Percentiles rank a stretch among this genome's conserved stretches.
These are phyloP conservation scores for Holacanthus passer DNA, from an alignment of 2,113 vertebrate species.

Conservation along the genomic window DNA sequence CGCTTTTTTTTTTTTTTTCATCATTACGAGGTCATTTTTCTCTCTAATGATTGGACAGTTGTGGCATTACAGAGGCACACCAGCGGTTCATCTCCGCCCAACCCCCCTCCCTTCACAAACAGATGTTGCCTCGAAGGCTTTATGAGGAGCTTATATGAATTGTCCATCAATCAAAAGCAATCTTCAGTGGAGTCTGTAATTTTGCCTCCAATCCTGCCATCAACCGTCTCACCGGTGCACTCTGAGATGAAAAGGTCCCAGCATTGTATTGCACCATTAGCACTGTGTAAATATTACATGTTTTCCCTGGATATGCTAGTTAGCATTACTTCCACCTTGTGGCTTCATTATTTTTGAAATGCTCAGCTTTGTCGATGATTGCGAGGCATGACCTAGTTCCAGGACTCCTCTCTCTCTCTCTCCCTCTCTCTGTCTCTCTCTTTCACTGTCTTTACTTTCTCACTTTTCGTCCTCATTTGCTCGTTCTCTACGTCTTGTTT, in stretches of 20 bases:
- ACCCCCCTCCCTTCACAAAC: constrained; percentile 60
- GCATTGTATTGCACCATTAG: constrained; percentile 74
- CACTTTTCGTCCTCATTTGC: constrained; percentile 56
- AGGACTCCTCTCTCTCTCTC: constrained; percentile 40
- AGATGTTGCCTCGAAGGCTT: constrained; percentile 74
- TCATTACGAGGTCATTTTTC: constrained; percentile 55
- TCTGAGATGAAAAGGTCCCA: constrained; percentile 63
- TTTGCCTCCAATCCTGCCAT: constrained; percentile 60
- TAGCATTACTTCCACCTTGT: constrained; percentile 83
- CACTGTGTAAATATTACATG: constrained; percentile 81
- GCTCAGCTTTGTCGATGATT: constrained; percentile 77
- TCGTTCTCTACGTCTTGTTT: constrained; percentile 40
- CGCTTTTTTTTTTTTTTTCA: constrained; percentile 16
- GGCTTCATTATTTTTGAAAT: constrained; percentile 84
- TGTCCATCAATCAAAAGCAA: constrained; percentile 76
- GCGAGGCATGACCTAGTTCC: constrained; percentile 83
- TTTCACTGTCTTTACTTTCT: constrained; percentile 53
- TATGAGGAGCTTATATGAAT: constrained; percentile 70
- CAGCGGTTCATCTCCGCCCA: constrained; percentile 49
- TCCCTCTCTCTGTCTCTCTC: constrained; percentile 29
- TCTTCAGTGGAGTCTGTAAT: constrained; percentile 58
- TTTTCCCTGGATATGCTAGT: constrained; percentile 80
- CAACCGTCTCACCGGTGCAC: constrained; percentile 40
- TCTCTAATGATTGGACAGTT: constrained; percentile 59
- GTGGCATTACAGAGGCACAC: constrained; percentile 41